A percentile compares a stretch with the other conserved stretches of the same genome.
Conservation (phyloP, 2,888 invertebrate genomes). For the Melieria picta region DNA sequence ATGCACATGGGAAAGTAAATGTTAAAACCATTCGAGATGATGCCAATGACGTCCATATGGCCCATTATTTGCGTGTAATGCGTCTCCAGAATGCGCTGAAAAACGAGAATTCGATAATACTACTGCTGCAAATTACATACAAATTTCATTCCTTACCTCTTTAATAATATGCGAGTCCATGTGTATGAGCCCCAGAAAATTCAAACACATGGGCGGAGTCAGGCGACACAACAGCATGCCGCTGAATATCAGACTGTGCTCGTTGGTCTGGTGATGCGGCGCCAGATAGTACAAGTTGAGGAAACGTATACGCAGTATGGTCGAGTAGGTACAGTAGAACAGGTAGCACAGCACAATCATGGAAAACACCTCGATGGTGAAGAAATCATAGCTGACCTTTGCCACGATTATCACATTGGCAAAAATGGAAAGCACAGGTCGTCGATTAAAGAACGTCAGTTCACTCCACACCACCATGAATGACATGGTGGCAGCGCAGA, state of each 20-base stretch:
- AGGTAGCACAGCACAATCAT: conserved; percentile 92
- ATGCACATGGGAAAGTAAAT: conserved; percentile 99
- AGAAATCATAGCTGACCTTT: conserved; percentile 85
- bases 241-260: conserved; percentile 96
- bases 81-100: conserved; percentile 79
- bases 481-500: conserved; percentile 81
- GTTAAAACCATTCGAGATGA: conserved; percentile 98
- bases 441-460: conserved; percentile 94
- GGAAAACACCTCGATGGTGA: conserved; percentile 93
- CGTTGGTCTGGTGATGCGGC: conserved; percentile 97
- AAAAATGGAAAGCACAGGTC: conserved; percentile 94
- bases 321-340: conserved; percentile 98
- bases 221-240: conserved; percentile 98
- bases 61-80: conserved; percentile 99
- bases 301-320: conserved; percentile 94
- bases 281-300: conserved; percentile 97
- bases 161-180: conserved; percentile 96
- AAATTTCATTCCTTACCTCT: conserved; percentile 55
- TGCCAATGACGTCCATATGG: conserved; percentile 97
- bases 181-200: conserved; percentile 96
- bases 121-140: too few relatives aligned
- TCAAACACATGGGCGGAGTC: conserved; percentile 97
- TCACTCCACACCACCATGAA: conserved; percentile 98
- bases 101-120: background rate
- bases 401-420: conserved; percentile 92